Percentiles rank a stretch among this genome's conserved stretches.
These are phyloP conservation scores for Danionella cerebrum DNA, from an alignment of 2,113 vertebrate species.

Conservation along the genomic window DNA sequence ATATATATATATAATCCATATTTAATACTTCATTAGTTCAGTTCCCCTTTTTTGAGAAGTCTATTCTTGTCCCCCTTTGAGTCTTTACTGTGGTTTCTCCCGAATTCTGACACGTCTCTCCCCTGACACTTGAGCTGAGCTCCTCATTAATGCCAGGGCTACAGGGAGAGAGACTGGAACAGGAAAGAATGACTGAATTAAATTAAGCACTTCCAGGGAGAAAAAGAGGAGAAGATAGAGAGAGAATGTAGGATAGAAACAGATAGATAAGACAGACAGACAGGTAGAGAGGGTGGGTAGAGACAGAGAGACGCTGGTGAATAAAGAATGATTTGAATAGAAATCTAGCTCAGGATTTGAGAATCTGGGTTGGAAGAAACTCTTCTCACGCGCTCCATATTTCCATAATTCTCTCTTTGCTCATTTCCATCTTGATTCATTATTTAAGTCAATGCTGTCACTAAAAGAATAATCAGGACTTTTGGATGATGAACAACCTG, in stretches of 20 bases:
- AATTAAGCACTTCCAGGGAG: not conserved
- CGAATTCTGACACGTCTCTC: slow-evolving; percentile 9
- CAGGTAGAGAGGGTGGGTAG: not conserved
- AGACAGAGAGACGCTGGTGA: not conserved
- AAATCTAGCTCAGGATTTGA: not conserved
- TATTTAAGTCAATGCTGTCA: slow-evolving; percentile 12
- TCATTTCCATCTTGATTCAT: not conserved
- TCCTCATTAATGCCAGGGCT: slow-evolving; percentile 26
- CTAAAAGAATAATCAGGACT: not conserved
- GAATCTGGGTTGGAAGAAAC: not conserved
- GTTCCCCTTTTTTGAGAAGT: not conserved
- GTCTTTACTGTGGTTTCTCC: slow-evolving; percentile 9
- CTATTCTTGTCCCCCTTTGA: not conserved
- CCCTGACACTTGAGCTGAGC: slow-evolving; percentile 21
- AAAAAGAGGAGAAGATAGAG: not conserved
- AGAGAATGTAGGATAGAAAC: too few relatives aligned
- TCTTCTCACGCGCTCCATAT: not conserved
- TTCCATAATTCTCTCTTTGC: slow-evolving; percentile 12
- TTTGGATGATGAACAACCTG: not conserved
- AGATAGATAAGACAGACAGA: not conserved
- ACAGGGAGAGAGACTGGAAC: not conserved
- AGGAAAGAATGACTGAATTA: slow-evolving; percentile 14
- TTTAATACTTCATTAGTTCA: slow-evolving; percentile 30
- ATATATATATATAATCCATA: slow-evolving; percentile 13
- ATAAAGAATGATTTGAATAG: too few relatives aligned